Evolutionary conservation across 92 coral and sea anemone genomes (phyloP), one percentile per base, ranked within the genome.

Genomic region (Porites rus): DNA sequence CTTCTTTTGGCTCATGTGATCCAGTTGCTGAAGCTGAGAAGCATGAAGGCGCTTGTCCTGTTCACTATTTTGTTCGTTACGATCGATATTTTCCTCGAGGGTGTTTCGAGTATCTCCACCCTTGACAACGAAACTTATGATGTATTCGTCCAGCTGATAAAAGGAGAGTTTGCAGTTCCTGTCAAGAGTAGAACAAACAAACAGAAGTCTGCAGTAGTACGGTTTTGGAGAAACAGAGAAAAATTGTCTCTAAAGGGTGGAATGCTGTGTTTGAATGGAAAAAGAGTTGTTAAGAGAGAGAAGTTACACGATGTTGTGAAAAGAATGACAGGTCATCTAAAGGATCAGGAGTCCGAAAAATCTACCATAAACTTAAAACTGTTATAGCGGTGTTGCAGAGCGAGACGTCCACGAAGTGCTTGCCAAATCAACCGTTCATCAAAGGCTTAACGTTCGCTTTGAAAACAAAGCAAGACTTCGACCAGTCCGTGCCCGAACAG

Each of bases 301-400:
- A 54, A 18, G 6, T 64, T 83, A 9, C 51, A 63, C 10, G 71
- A 83, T 4, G 80, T 83, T 51, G 92, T 88, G 56, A 69, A 74
- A 20, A 83, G 59, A 51, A 76, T 76, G 25, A 46, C 51, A 83
- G 77, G 66, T 46, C 61, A 20, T 69, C 79, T 14, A 88, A 83
- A 60, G 92, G 92, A 54, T 88, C 92, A 46, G 92, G 92, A 52
- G 79, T 77, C 43, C 76, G 88, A 77, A 88, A 88, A 61, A 11
- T 88, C 50, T 88, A 69, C 77, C 88, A 88, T 77, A 75, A 82
- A 53, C 84, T 88, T 50, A 82, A 77, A 81, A 82, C 60, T 62
- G 64, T 38, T 82, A 77, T 28, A 28, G 31, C 31, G 2, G 31
- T 28, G 31, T 28, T 2, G 31, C 2, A 28, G 31, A 28, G 31